Conservation (phyloP, 2,797 vertebrate genomes). For the Chelmon rostratus region DNA sequence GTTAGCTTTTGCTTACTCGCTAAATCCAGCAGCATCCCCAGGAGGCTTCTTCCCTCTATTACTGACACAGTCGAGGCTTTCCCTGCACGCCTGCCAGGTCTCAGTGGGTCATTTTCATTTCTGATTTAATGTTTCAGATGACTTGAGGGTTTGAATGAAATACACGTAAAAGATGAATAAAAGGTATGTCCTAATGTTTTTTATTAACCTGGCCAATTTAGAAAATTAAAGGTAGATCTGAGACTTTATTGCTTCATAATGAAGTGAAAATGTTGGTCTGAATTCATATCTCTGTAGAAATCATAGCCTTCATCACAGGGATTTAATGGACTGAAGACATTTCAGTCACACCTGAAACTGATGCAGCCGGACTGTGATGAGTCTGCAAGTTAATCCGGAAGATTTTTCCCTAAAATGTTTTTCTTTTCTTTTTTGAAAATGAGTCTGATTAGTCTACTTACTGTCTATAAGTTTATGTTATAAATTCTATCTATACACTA, state of each 20-base stretch:
- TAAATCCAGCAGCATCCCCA: constrained; percentile 36
- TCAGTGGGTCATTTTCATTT: constrained; percentile 24
- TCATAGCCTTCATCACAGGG: neutral
- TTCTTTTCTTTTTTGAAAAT: no score
- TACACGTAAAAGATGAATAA: neutral
- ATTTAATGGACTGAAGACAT: neutral
- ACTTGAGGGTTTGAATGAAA: constrained; percentile 4
- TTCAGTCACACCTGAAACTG: no score
- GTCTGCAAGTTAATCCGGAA: neutral
- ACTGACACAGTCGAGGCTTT: constrained; percentile 33
- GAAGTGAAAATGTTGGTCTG: neutral
- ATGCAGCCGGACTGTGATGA: no score
- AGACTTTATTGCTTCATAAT: neutral
- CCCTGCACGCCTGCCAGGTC: constrained; percentile 4
- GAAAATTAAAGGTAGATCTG: neutral
- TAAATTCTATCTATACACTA: neutral
- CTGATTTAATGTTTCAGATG: constrained; percentile 9
- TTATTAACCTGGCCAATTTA: neutral
- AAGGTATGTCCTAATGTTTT: neutral
- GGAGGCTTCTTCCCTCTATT: neutral
- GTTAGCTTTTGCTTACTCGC: constrained; percentile 43
- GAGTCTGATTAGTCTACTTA: neutral
- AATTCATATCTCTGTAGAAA: neutral
- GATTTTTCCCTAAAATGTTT: no score
- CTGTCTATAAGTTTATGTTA: neutral